A percentile compares a stretch with the other conserved stretches of the same genome.
Conservation (phyloP, 2,797 vertebrate species). For the Gymnopithys bicolor region DNA sequence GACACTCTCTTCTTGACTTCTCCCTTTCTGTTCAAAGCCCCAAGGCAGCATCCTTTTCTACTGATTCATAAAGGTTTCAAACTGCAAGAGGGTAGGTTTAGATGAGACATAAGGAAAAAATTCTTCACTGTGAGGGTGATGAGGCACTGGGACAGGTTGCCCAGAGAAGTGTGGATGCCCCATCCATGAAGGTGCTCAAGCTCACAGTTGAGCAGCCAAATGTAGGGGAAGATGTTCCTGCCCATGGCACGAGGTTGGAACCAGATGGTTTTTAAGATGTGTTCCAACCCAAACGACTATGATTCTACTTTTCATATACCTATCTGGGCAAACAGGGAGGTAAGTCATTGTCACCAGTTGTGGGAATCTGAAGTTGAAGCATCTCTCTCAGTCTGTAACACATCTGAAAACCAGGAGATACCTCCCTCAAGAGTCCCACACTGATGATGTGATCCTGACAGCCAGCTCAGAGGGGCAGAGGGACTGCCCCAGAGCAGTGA, state of each 20-base stretch:
- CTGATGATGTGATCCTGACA: rapidly evolving
- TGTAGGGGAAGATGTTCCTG: not conserved
- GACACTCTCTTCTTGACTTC: not conserved
- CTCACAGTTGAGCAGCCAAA: not conserved
- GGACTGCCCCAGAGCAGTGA: not conserved
- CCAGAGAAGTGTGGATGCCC: not conserved
- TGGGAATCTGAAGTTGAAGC: not conserved
- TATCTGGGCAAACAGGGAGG: not conserved
- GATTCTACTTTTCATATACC: not conserved
- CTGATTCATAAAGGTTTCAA: not conserved
- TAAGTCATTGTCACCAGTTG: not conserved
- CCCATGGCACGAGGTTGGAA: not conserved
- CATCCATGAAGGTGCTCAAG: not conserved
- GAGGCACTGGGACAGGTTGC: not conserved
- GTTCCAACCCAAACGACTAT: not conserved
- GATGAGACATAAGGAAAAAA: not conserved
- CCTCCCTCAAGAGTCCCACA: not conserved
- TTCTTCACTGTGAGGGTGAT: not conserved
- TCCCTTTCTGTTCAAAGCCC: not conserved
- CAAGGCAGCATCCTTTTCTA: not conserved
- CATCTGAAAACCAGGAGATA: not conserved
- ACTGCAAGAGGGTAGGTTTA: not conserved
- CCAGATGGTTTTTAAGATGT: not conserved
- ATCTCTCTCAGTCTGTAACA: not conserved
- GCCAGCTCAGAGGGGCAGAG: too few relatives aligned